Evolutionary conservation across 2,888 invertebrate genomes (phyloP).

Genomic region (Pachliopta kotzebuea): DNA sequence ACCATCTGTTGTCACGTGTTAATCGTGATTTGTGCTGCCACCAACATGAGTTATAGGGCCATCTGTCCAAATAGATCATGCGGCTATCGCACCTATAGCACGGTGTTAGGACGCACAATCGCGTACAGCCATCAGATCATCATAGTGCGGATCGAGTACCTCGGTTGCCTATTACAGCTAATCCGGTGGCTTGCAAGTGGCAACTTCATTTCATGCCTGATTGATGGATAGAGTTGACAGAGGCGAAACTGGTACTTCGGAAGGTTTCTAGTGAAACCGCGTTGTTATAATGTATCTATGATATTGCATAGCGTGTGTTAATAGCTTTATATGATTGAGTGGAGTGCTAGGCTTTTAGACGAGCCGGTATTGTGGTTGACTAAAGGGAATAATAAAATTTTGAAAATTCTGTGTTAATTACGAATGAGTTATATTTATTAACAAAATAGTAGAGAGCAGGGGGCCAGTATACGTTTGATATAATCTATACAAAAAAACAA

Average conservation of each 20-base stretch:
- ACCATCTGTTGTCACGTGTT: conserved; percentile 54
- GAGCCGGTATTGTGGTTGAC: not conserved
- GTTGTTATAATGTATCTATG: conserved; percentile 32
- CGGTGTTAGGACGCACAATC: conserved; percentile 45
- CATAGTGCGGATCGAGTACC: conserved; percentile 41
- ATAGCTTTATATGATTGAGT: conserved; percentile 21
- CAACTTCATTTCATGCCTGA: conserved; percentile 55
- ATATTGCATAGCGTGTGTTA: conserved; percentile 25
- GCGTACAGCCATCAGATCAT: conserved; percentile 29
- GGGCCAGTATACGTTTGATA: no score
- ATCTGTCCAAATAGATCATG: conserved; percentile 38
- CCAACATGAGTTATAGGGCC: conserved; percentile 46
- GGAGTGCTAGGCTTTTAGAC: conserved; percentile 6
- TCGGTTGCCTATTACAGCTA: conserved; percentile 55
- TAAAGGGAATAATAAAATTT: not conserved
- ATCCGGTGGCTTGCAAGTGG: conserved; percentile 55
- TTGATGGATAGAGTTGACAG: conserved; percentile 65
- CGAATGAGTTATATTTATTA: no score
- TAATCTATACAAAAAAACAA: no score
- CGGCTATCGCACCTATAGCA: conserved; percentile 36
- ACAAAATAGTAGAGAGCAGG: no score
- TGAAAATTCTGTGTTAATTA: not conserved
- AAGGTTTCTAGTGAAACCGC: conserved; percentile 58
- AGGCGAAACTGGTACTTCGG: conserved; percentile 56
- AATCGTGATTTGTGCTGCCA: conserved; percentile 60